Conservation (phyloP, 2,888 invertebrate species). For the Chrysolina oricalcia region DNA sequence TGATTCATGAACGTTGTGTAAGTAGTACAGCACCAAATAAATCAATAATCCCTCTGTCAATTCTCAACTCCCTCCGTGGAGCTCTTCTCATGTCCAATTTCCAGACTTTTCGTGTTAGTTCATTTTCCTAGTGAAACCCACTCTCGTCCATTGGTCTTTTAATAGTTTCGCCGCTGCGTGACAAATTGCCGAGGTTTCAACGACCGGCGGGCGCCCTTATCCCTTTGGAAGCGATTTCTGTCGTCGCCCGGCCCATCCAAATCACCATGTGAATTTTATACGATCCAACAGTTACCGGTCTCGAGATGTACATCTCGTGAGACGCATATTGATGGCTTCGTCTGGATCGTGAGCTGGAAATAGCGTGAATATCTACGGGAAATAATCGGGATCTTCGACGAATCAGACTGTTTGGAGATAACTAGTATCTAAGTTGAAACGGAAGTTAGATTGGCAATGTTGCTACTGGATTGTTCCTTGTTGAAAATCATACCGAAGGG, state of each 20-base stretch:
- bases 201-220: constrained; percentile 40
- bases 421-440: background rate
- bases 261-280: constrained; percentile 53
- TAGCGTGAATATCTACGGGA: background rate
- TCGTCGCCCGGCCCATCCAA: constrained; percentile 40
- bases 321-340: constrained; percentile 50
- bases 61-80: too few relatives aligned
- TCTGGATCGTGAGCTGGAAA: constrained; percentile 5
- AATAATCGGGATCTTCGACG: constrained; percentile 14
- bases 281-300: constrained; percentile 47
- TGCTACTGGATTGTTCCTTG: background rate
- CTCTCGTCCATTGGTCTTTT: constrained; percentile 14
- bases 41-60: too few relatives aligned
- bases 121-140: constrained; percentile 24
- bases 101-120: background rate
- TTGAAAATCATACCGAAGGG: background rate
- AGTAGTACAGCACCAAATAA: too few relatives aligned
- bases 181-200: constrained; percentile 44
- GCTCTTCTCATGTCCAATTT: background rate
- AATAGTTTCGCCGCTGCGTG: constrained; percentile 35
- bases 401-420: background rate
- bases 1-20: too few relatives aligned
- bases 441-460: background rate
- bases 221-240: constrained; percentile 46
- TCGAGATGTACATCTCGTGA: constrained; percentile 47